Evolutionary conservation across 2,797 vertebrate genomes (phyloP), one percentile per base, ranked within the genome.

Genomic region (Coreius guichenoti): DNA sequence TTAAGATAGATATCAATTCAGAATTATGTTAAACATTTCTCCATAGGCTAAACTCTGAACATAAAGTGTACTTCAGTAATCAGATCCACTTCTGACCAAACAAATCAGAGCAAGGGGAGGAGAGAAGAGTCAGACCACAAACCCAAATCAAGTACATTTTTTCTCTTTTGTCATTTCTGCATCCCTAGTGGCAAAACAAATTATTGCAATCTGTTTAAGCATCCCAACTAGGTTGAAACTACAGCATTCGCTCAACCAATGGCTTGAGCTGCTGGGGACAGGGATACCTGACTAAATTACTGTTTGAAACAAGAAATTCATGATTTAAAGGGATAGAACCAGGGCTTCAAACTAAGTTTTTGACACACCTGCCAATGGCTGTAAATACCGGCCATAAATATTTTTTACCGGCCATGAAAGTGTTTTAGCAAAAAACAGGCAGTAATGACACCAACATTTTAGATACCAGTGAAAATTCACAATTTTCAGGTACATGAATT

Each of bases 1-100:
- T 92, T 94, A 93, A 91, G 92, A 92, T 89, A 89, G 89, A 92
- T 91, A 91, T 94, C 92, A 91, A 93, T 91, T 94, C 89, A 91
- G 91, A 93, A 93, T 93, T 95, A 94, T 86, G 90, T 87, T 75
- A 85, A 92, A 94, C 87, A 89, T 89, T 88, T 94, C 93, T 92
- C 92, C 8, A 29, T 83, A 88, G 91, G 70, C 87, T 85, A 87
- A 88, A 91, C 90, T 83, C 85, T 69, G 79, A 81, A 80, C 86
- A 91, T 83, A 77, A 81, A 81, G 72, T 90, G 92, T 92, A 90
- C 92, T 90, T 92, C 36, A 93, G 91, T 69, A 61, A 63, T 81
- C 36, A 75, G 5, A 63, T 43, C 14, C 23, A 69, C 12, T 54
- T 72, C n/a, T 72, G 16, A 81, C 51, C 17, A 19, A 26, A 1